Percentiles rank a stretch among this genome's conserved stretches.
Conservation (phyloP, 1,140 invertebrate species). For the Drosophila mojavensis region DNA sequence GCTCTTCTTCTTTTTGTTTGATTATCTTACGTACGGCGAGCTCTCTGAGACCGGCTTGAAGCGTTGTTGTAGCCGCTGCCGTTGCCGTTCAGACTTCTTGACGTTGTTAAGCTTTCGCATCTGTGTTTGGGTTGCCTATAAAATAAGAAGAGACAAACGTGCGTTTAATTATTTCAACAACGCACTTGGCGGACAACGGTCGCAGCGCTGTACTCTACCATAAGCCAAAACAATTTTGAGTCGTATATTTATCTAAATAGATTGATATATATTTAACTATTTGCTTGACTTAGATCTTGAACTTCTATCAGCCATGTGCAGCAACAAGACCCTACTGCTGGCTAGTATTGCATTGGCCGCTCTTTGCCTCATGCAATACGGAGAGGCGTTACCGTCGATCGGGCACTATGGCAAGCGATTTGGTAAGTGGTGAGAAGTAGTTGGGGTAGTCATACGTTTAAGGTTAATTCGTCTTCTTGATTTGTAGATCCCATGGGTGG, state of each 20-base stretch:
- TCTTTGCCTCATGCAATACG: conserved; percentile 52
- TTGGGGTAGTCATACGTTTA: background rate
- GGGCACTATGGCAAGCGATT: conserved; percentile 74
- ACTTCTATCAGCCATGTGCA: conserved; percentile 50
- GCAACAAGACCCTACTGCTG: conserved; percentile 50
- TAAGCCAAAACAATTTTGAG: background rate
- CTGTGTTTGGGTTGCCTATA: conserved; percentile 71
- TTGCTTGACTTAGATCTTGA: conserved; percentile 9
- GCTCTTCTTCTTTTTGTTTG: conserved; percentile 1
- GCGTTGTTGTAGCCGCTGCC: conserved; percentile 39
- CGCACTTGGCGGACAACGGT: conserved; percentile 64
- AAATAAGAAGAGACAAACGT: conserved; percentile 75
- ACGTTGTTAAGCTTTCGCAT: conserved; percentile 67
- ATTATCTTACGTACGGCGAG: conserved; percentile 15
- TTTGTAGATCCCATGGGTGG: conserved; percentile 72
- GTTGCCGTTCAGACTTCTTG: conserved; percentile 59
- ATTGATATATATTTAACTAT: conserved; percentile 4
- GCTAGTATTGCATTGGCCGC: conserved; percentile 43
- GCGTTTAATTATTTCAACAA: conserved; percentile 72
- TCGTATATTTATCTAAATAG: conserved; percentile 8
- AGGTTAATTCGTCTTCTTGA: background rate
- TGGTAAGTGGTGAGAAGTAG: conserved; percentile 49
- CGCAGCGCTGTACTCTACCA: conserved; percentile 22
- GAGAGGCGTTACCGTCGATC: conserved; percentile 64
- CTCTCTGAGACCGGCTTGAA: conserved; percentile 67